Conservation (phyloP, 2,113 vertebrate species). For the Atlantisia rogersi region DNA sequence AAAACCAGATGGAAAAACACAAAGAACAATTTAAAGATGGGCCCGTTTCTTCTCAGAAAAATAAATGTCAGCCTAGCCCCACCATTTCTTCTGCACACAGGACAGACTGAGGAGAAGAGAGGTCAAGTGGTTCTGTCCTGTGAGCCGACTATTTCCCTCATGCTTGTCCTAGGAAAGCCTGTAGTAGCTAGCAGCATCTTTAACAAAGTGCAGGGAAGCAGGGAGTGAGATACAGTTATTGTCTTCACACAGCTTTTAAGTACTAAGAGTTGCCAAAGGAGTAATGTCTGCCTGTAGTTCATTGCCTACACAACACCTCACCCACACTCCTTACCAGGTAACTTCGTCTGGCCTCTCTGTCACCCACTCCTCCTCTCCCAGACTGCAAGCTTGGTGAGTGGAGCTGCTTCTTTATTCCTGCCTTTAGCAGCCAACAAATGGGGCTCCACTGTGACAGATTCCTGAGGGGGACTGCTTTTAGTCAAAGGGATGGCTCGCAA, state of each 20-base stretch:
- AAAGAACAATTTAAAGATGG: constrained; percentile 29
- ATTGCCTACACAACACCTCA: neutral
- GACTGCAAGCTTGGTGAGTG: neutral
- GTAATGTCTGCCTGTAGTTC: neutral
- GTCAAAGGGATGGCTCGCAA: neutral
- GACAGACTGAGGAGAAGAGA: neutral
- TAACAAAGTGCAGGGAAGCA: neutral
- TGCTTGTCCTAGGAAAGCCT: neutral
- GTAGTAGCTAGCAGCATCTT: neutral
- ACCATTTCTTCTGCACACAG: neutral
- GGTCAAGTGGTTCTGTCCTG: neutral
- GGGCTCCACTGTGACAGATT: neutral
- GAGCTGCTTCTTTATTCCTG: neutral
- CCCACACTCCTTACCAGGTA: neutral
- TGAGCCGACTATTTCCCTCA: neutral
- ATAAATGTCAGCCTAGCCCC: neutral
- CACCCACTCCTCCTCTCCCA: neutral
- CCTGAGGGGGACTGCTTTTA: neutral
- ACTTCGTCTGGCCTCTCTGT: neutral
- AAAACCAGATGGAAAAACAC: constrained; percentile 71
- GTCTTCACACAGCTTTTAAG: neutral
- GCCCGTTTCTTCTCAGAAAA: constrained; percentile 44
- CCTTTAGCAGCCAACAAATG: neutral
- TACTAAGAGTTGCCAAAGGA: neutral
- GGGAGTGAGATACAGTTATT: neutral